Evolutionary conservation across 2,797 vertebrate species (phyloP).

Genomic region (Syngnathus acus): DNA sequence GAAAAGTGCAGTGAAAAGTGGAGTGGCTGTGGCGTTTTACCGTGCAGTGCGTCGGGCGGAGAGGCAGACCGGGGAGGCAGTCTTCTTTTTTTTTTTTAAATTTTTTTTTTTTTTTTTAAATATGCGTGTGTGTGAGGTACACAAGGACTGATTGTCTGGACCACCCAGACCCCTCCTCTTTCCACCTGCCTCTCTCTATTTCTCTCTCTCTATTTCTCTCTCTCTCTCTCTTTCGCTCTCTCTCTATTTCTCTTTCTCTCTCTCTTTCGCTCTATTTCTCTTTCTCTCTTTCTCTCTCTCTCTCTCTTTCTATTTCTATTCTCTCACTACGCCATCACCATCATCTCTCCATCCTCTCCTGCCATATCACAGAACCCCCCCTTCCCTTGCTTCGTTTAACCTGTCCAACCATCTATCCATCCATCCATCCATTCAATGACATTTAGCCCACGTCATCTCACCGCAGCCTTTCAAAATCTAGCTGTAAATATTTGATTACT

Average conservation of each 20-base stretch:
- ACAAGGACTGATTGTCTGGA: constrained; percentile 67
- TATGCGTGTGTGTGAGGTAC: constrained; percentile 64
- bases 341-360: constrained; percentile 16
- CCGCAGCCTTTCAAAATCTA: neutral
- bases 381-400: neutral
- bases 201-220: constrained; percentile 6
- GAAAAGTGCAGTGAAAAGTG: neutral
- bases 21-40: neutral
- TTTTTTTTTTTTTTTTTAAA: constrained; percentile 13
- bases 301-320: too few species aligned
- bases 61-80: constrained; percentile 5
- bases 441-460: neutral
- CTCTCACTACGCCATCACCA: neutral
- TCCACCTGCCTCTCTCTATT: constrained; percentile 43
- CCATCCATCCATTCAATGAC: neutral
- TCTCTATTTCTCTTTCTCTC: constrained; percentile 4
- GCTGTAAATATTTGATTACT: neutral
- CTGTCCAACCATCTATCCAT: neutral
- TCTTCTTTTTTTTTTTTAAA: constrained; percentile 41
- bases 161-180: constrained; percentile 60
- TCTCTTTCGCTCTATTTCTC: constrained; percentile 8
- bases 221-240: neutral
- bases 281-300: constrained; percentile 30
- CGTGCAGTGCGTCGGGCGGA: neutral
- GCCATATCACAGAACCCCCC: constrained; percentile 21